phyloP scores from a whole-genome alignment of 1,140 invertebrate species.

The Ooceraea biroi region DNA sequence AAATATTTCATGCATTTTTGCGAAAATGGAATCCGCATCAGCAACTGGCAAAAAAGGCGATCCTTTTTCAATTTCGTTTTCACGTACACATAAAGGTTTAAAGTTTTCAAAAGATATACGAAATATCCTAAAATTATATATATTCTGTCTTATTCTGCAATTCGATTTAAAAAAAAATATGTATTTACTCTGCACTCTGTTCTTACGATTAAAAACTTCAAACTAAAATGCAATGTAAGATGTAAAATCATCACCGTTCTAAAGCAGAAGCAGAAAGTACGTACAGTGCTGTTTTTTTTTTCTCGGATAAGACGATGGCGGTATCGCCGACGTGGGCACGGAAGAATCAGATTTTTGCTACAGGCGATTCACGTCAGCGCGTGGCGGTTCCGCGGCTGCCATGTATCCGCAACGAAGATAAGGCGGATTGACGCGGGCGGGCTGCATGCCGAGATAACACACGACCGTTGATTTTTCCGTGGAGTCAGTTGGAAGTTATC shows the following conservation, averaged over 20 bases:
- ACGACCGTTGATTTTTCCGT: constrained; percentile 49
- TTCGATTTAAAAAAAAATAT: too few species aligned
- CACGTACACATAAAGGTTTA: background rate
- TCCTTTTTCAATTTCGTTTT: background rate
- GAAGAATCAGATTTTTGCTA: constrained; percentile 38
- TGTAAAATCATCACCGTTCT: too few species aligned
- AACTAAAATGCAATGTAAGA: too few species aligned
- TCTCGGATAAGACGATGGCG: background rate
- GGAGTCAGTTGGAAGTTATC: constrained; percentile 71
- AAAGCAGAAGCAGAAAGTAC: too few species aligned
- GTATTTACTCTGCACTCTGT: too few species aligned
- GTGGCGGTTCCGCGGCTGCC: constrained; percentile 1
- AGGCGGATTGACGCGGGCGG: constrained; percentile 65
- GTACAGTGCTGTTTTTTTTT: background rate
- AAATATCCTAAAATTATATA: too few species aligned
- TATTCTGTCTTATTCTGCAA: too few species aligned
- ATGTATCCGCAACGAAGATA: constrained; percentile 47
- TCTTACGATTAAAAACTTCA: too few species aligned
- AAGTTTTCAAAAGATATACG: background rate
- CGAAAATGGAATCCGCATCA: background rate
- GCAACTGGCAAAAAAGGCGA: background rate
- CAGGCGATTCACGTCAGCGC: constrained; percentile 37
- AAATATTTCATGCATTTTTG: constrained; percentile 8
- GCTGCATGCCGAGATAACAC: constrained; percentile 63
- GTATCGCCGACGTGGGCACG: background rate